Evolutionary conservation across 2,888 invertebrate genomes (phyloP).

Genomic region (Disparrhopalites patrizii): DNA sequence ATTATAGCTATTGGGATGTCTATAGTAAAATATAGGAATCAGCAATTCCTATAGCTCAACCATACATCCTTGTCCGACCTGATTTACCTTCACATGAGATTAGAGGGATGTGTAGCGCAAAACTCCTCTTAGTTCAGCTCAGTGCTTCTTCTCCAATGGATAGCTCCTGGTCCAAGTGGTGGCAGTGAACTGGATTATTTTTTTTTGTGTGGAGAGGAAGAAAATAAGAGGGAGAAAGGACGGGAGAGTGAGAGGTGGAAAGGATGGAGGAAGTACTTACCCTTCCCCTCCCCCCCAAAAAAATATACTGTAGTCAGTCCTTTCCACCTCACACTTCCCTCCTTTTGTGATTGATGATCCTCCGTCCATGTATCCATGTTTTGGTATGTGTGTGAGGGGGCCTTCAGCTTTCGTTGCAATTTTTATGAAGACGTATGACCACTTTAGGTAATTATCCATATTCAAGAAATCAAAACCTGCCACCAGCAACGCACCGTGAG

Average conservation of each 20-base stretch:
- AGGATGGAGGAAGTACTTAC: not conserved
- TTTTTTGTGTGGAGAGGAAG: no score
- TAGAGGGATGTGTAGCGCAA: not conserved
- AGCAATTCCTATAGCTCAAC: not conserved
- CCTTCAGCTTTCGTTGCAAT: conserved; percentile 6
- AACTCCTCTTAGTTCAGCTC: not conserved
- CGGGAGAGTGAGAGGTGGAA: no score
- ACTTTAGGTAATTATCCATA: conserved; percentile 22
- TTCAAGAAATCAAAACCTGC: conserved; percentile 12
- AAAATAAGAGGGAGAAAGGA: no score
- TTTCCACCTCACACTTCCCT: conserved; percentile 10
- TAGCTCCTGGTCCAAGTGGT: no score
- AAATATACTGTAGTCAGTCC: no score
- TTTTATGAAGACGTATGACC: conserved; percentile 23
- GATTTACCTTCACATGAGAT: conserved; percentile 14
- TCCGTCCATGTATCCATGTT: not conserved
- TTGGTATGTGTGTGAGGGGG: not conserved
- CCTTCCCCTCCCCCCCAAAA: not conserved
- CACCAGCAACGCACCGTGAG: conserved; percentile 13
- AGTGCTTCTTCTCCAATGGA: not conserved
- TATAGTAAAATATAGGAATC: no score
- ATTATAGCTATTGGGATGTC: no score
- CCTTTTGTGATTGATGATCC: conserved; percentile 8
- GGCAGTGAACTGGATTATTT: no score
- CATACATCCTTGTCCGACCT: conserved; percentile 18